These are phyloP conservation scores for Cardiocondyla obscurior DNA, from an alignment of 1,140 invertebrate genomes.

Conservation along the genomic window DNA sequence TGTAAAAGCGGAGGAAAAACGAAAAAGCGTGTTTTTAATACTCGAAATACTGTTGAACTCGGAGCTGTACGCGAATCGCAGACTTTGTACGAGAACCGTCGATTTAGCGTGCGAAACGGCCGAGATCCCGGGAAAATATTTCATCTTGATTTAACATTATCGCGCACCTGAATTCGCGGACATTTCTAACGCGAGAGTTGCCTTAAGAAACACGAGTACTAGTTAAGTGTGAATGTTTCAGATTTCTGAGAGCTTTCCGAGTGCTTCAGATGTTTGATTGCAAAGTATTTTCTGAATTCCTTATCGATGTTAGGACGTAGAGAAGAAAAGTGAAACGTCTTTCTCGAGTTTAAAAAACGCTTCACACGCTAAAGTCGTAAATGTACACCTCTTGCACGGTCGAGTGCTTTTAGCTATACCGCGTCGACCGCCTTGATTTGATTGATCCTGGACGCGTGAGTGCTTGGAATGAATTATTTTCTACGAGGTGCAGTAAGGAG, in stretches of 20 bases:
- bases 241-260: constrained; percentile 11
- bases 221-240: constrained; percentile 22
- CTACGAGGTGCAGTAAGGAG: not conserved
- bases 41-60: constrained; percentile 56
- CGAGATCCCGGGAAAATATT: not conserved
- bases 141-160: constrained; percentile 19
- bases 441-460: not conserved
- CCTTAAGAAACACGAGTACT: constrained; percentile 48
- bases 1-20: constrained; percentile 31
- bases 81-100: constrained; percentile 20
- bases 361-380: constrained; percentile 47
- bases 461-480: not conserved
- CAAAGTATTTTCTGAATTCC: constrained; percentile 47
- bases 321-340: not conserved
- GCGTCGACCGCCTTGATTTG: not conserved
- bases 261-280: constrained; percentile 12
- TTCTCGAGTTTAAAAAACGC: constrained; percentile 31
- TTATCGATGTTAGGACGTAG: constrained; percentile 45
- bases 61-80: constrained; percentile 45
- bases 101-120: constrained; percentile 48
- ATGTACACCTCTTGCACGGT: constrained; percentile 17
- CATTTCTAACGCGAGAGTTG: constrained; percentile 38
- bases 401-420: constrained; percentile 3
- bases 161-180: constrained; percentile 34
- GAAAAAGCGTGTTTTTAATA: constrained; percentile 61